Percentiles rank a stretch among this genome's conserved stretches.
These are phyloP conservation scores for Corythornis madagascariensis DNA, from an alignment of 2,113 vertebrate genomes.

Conservation along the genomic window DNA sequence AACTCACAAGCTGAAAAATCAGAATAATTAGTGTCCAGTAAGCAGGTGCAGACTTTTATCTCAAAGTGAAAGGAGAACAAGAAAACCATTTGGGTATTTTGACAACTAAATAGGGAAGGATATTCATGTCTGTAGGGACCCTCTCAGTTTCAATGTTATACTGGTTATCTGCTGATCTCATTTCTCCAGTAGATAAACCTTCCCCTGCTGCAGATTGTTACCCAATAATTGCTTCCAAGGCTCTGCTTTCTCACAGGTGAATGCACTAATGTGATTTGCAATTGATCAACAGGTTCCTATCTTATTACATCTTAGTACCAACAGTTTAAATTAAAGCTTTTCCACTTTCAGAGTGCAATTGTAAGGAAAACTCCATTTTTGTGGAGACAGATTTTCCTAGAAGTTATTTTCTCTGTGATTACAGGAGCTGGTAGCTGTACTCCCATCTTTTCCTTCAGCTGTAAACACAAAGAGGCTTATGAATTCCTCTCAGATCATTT, in stretches of 20 bases:
- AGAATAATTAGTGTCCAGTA: not conserved
- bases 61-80: not conserved
- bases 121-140: not conserved
- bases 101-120: not conserved
- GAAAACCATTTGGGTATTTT: not conserved
- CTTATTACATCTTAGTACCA: not conserved
- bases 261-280: not conserved
- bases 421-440: not conserved
- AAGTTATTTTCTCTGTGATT: not conserved
- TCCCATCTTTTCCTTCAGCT: not conserved
- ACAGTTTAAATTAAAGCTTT: not conserved
- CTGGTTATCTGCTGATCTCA: not conserved
- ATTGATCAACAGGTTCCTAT: not conserved
- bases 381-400: not conserved
- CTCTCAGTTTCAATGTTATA: not conserved
- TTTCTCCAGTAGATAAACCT: not conserved
- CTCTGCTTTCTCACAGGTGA: not conserved
- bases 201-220: not conserved
- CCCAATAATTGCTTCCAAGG: not conserved
- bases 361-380: not conserved
- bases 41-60: not conserved
- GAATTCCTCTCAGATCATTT: not conserved
- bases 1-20: not conserved
- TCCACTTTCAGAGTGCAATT: not conserved
- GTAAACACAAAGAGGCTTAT: not conserved